Evolutionary conservation across 2,888 invertebrate genomes (phyloP), one percentile per base, ranked within the genome.

Genomic region (Galerucella calmariensis): DNA sequence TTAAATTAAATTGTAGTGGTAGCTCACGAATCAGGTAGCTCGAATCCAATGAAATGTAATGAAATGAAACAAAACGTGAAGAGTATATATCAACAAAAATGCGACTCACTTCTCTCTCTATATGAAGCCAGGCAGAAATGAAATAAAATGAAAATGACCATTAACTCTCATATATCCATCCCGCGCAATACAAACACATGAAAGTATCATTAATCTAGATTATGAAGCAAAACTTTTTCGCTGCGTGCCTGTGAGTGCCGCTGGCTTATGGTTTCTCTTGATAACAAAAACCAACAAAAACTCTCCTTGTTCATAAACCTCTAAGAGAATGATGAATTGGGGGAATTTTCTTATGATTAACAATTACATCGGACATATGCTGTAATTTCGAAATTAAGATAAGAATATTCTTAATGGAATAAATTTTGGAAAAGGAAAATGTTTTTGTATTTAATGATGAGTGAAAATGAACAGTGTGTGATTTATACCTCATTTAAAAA

Each of bases 131-230:
- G 46, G 46, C 41, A 65, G 12, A 65, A 65, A 46, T 20, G 11
- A 16, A 65, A 46, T 65, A 48, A 65, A 65, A 65, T 46, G 24
- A 48, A 44, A 65, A 65, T 65, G 24, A 65, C 63, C 46, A 46
- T 46, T 46, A 65, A 65, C 63, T 65, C 20, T 48, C 20, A 46
- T 44, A 46, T 46, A 63, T 16, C 46, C 46, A 65, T 46, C 46
- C 20, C 2, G 9, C 16, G 11, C 11, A 44, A 46, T 27, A 46
- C 11, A 65, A 65, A 63, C 44, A 44, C 16, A 63, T 63, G n/a
- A 35, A 61, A 65, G 46, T 65, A 46, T 65, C 63, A 65, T 65
- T 65, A 44, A 65, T 65, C 41, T 44, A 44, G 63, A 65, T 65
- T 65, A 65, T 65, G 12, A 46, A 63, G 44, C 41, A 63, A 63